phyloP scores from a whole-genome alignment of 2,113 vertebrate genomes.

The Lepisosteus osseus region DNA sequence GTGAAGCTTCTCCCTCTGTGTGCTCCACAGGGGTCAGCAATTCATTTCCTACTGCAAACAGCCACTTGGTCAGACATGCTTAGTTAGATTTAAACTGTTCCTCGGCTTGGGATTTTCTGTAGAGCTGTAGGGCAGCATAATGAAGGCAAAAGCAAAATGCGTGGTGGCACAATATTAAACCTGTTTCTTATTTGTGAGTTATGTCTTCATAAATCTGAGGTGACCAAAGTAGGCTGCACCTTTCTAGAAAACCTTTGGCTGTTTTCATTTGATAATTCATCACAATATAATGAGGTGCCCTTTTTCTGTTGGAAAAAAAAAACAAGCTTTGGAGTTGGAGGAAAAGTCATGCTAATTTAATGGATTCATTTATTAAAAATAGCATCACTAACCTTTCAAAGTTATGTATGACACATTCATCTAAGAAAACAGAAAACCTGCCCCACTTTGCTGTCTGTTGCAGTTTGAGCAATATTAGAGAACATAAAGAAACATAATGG shows the following conservation, averaged over 20 bases:
- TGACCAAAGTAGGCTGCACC: conserved; percentile 19
- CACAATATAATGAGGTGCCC: conserved; percentile 32
- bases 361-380: conserved; percentile 30
- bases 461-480: conserved; percentile 2
- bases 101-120: not conserved
- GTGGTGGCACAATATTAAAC: conserved; percentile 1
- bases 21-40: not conserved
- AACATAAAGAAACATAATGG: no score
- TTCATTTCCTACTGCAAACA: conserved; percentile 7
- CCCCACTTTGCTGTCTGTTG: conserved; percentile 23
- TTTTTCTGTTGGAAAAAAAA: conserved; percentile 29
- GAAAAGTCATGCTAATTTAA: conserved; percentile 29
- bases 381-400: conserved; percentile 35
- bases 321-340: conserved; percentile 20
- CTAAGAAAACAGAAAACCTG: conserved; percentile 22
- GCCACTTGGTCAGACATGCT: not conserved
- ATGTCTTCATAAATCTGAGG: conserved; percentile 17
- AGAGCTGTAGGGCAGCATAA: not conserved
- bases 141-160: not conserved
- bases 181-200: conserved; percentile 14
- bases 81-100: not conserved
- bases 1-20: not conserved
- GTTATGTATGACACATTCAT: conserved; percentile 27
- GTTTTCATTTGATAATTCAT: conserved; percentile 32
- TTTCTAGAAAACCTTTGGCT: conserved; percentile 17